Conservation (phyloP, 2,113 vertebrate species). For the Ptilonorhynchus violaceus region DNA sequence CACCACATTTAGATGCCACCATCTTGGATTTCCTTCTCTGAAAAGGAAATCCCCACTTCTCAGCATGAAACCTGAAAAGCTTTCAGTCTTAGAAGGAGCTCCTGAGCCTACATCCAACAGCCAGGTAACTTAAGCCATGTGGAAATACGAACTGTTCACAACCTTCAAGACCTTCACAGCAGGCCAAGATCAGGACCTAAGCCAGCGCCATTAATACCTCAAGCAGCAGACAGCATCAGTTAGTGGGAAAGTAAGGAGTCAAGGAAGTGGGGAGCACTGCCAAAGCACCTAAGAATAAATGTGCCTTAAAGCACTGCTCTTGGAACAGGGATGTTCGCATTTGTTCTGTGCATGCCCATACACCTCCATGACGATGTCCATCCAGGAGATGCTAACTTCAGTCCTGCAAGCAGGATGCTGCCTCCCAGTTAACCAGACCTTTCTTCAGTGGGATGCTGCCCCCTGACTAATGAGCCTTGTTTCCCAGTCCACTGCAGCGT, state of each 20-base stretch:
- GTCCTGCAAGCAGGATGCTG: background rate
- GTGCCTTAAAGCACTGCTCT: background rate
- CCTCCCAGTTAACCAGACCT: background rate
- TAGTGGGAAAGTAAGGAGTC: background rate
- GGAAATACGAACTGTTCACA: background rate
- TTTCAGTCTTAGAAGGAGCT: background rate
- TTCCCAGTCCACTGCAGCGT: background rate
- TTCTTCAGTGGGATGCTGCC: background rate
- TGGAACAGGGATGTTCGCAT: background rate
- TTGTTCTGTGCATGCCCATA: rapidly evolving
- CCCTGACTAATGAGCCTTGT: background rate
- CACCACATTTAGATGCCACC: background rate
- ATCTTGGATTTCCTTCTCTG: background rate
- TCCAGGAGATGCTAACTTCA: background rate
- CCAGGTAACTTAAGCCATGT: background rate
- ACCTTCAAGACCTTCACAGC: background rate
- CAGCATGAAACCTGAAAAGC: background rate
- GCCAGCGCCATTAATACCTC: background rate
- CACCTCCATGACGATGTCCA: background rate
- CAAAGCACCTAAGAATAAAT: background rate
- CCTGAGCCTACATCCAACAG: background rate
- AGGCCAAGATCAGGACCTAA: background rate
- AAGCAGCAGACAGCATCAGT: background rate
- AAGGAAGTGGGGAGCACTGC: background rate
- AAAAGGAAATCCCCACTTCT: background rate